Conservation (phyloP, 2,888 invertebrate species). For the Erebia ligea region DNA sequence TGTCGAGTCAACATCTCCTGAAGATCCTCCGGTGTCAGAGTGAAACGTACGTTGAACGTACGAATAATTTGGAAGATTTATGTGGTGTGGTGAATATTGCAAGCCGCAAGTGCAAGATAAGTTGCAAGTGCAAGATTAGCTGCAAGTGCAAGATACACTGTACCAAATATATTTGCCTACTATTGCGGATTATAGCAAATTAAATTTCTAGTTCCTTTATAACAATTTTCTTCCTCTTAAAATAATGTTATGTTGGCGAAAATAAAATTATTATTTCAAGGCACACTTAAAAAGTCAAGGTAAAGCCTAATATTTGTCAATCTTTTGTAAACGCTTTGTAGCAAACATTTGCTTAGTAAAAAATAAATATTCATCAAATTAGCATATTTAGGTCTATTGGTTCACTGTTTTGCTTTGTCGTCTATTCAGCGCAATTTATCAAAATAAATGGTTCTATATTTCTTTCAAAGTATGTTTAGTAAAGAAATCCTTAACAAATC, state of each 20-base stretch:
- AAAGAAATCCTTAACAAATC: constrained; percentile 17
- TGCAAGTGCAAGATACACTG: too few species aligned
- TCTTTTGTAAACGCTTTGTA: not conserved
- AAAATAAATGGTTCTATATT: constrained; percentile 15
- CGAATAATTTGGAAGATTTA: too few species aligned
- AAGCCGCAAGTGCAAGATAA: too few species aligned
- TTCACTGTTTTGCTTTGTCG: constrained; percentile 7
- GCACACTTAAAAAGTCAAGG: not conserved
- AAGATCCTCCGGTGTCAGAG: too few species aligned
- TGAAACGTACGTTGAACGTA: too few species aligned
- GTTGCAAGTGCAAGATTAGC: too few species aligned
- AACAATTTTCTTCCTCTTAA: too few species aligned
- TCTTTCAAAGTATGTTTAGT: constrained; percentile 9
- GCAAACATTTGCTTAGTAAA: not conserved
- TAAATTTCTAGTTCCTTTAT: too few species aligned
- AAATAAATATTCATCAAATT: constrained; percentile 1
- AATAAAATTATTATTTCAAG: not conserved
- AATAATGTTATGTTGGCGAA: not conserved
- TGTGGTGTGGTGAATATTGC: too few species aligned
- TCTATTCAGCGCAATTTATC: not conserved
- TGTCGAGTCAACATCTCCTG: too few species aligned
- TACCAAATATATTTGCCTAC: too few species aligned
- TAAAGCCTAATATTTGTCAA: not conserved
- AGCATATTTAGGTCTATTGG: constrained; percentile 9
- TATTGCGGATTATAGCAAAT: too few species aligned